phyloP scores from a whole-genome alignment of 2,797 vertebrate genomes.

The Tauraco hartlaubi region DNA sequence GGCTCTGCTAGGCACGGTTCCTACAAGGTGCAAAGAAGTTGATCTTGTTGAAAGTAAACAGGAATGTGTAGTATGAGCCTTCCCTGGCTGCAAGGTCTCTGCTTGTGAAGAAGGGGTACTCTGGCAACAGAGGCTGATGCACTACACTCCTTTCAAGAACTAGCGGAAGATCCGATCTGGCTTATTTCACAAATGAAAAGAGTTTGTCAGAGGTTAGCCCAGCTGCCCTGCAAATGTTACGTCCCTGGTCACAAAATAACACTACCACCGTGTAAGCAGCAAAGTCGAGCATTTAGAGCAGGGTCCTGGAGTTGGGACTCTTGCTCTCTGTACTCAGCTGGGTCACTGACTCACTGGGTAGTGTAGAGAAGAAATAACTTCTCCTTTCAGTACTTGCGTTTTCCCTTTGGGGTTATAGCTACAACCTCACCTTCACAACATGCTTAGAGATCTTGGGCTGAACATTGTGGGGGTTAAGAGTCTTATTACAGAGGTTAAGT shows the following conservation, averaged over 20 bases:
- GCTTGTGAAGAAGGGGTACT: background rate
- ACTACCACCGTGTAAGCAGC: background rate
- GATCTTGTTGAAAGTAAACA: background rate
- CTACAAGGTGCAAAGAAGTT: background rate
- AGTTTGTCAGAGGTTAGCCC: background rate
- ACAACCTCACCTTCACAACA: background rate
- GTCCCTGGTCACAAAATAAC: background rate
- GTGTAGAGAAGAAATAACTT: background rate
- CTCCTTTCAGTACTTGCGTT: background rate
- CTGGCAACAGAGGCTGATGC: background rate
- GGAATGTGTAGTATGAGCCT: background rate
- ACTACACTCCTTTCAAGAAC: background rate
- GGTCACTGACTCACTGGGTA: background rate
- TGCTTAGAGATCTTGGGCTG: background rate
- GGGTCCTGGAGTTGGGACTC: background rate
- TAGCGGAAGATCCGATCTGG: background rate
- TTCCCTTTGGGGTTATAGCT: background rate
- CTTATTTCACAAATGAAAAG: background rate
- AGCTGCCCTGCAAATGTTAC: background rate
- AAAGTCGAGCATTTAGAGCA: background rate
- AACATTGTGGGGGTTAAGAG: background rate
- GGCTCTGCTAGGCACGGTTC: background rate
- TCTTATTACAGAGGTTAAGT: background rate
- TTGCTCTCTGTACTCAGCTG: background rate
- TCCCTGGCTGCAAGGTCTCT: background rate